These are phyloP conservation scores for Columba guinea DNA, from an alignment of 2,797 vertebrate species.

Conservation along the genomic window DNA sequence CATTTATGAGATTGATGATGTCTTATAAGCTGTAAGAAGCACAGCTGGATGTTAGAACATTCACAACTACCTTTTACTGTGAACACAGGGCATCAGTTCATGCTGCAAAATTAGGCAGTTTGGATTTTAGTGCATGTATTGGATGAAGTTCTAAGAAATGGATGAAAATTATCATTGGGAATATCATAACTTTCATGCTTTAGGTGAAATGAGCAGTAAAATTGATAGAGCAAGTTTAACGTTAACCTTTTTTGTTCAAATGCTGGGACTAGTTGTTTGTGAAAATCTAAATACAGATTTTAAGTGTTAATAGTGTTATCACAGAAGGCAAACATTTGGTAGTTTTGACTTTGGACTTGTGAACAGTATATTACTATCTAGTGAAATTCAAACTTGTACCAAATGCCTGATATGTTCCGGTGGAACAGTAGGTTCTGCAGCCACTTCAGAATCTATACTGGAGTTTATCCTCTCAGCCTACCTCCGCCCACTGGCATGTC, in stretches of 20 bases:
- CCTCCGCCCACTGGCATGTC: neutral
- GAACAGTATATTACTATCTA: neutral
- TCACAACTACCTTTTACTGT: neutral
- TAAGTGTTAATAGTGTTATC: neutral
- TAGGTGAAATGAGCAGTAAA: neutral
- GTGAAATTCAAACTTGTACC: neutral
- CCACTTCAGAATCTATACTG: neutral
- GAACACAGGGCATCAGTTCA: neutral
- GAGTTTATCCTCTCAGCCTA: neutral
- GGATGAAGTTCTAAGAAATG: neutral
- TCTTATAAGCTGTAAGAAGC: neutral
- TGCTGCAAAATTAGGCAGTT: neutral
- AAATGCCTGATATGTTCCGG: rapidly evolving
- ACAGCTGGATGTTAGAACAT: neutral
- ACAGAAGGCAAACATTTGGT: neutral
- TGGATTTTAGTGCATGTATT: neutral
- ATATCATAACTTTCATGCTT: neutral
- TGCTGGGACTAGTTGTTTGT: neutral
- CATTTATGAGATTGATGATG: neutral
- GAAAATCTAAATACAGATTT: neutral
- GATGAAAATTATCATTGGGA: neutral
- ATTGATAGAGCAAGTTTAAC: neutral
- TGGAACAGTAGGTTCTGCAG: neutral
- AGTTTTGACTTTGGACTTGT: neutral
- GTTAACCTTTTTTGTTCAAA: neutral